Base-by-base conservation (phyloP, 2,113 vertebrate genomes). In the Suricata suricatta region DNA sequence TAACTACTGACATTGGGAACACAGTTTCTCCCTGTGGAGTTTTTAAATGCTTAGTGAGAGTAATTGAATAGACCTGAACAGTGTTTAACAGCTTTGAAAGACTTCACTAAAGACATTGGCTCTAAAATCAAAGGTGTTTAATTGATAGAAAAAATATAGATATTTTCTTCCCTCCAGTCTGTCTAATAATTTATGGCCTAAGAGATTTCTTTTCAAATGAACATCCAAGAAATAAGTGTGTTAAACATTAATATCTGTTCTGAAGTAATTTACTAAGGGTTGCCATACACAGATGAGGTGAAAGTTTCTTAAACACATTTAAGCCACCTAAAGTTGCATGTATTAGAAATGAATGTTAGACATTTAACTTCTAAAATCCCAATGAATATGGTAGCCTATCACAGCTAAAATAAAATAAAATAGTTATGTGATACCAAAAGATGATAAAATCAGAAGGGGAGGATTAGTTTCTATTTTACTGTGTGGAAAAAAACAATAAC, bases 111-210 rank as follows among this genome's bases (percentile, higher is more conserved):
- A 96, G 77, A 38, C 82, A 92, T 88, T 96, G 89, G 76, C 69
- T 95, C 41, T 92, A 91, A 98, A 97, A 96, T 97, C 97, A 95
- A 98, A 97, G 63, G 35, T 96, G 69, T 90, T 97, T 96, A 97
- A 97, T 74, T 97, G 88, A 90, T 97, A 98, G 52, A 74, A 87
- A 97, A 93, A 95, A 94, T 83, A 94, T 16, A 96, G 84, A 93
- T 90, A 81, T 82, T 92, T 93, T 96, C 68, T 31, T 84, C n/a
- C 94, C 66, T 60, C 41, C 31, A 72, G 60, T 60, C 64, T 96
- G 60, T 89, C 50, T 93, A 87, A 47, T 74, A 88, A 93, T 96
- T 97, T 95, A 93, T n/a, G 96, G 35, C 19, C 69, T 74, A 64
- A 77, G 35, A 93, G 33, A 69, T 83, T 92, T 91, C 54, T 83